phyloP scores from a whole-genome alignment of 2,113 vertebrate genomes.

The Oreochromis niloticus region DNA sequence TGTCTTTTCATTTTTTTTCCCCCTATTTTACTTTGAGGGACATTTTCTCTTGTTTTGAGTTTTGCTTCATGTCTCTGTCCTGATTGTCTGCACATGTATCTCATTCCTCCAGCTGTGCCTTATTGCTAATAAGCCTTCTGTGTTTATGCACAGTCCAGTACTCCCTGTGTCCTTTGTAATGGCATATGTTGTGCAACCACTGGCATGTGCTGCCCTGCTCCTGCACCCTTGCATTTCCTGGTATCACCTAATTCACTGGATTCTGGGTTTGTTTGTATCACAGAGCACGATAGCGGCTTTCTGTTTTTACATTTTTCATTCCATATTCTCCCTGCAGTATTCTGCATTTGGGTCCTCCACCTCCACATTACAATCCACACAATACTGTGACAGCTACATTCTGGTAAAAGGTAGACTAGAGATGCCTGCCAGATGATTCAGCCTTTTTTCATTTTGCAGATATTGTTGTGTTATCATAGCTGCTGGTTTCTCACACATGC shows the following conservation, averaged over 20 bases:
- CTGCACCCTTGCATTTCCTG: not conserved
- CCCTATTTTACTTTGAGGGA: not conserved
- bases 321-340: fast-evolving
- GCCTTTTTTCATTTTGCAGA: not conserved
- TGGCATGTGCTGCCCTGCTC: not conserved
- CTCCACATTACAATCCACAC: not conserved
- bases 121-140: not conserved
- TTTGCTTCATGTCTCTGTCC: not conserved
- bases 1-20: not conserved
- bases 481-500: not conserved
- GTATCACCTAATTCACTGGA: not conserved
- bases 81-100: not conserved
- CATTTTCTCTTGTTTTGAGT: not conserved
- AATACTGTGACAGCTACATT: not conserved
- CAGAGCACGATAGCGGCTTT: not conserved
- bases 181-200: not conserved
- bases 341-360: not conserved
- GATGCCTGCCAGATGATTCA: not conserved
- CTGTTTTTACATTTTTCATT: not conserved
- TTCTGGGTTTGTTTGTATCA: not conserved
- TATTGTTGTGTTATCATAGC: not conserved
- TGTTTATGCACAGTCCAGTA: not conserved
- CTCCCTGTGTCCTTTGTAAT: not conserved
- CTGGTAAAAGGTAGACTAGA: not conserved
- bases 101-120: not conserved